Percentiles rank a stretch among this genome's conserved stretches.
Conservation (phyloP, 2,797 vertebrate genomes). For the Micrastur ruficollis region DNA sequence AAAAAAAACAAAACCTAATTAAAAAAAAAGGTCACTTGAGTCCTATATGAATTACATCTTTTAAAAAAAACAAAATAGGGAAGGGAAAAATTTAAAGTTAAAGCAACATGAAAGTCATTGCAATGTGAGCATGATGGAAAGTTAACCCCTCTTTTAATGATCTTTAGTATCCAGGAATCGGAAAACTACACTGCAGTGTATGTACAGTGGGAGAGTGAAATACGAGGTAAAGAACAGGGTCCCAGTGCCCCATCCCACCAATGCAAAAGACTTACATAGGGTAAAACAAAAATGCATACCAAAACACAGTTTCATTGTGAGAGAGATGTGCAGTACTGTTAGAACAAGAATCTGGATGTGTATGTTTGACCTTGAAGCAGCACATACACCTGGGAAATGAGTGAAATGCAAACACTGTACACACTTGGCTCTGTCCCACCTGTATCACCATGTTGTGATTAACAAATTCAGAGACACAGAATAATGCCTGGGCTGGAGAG, state of each 20-base stretch:
- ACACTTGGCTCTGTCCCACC: neutral
- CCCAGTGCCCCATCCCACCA: neutral
- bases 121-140: neutral
- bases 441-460: neutral
- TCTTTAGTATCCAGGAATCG: neutral
- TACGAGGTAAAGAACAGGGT: neutral
- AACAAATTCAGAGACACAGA: neutral
- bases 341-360: neutral
- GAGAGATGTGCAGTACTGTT: neutral
- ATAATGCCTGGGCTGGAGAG: neutral
- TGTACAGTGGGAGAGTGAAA: neutral
- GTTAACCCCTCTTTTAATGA: neutral
- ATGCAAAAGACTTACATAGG: neutral
- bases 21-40: neutral
- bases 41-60: neutral
- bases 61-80: constrained; percentile 1
- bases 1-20: neutral
- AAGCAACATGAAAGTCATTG: neutral
- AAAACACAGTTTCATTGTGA: neutral
- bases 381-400: fast-evolving
- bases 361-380: neutral
- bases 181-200: neutral
- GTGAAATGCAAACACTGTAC: neutral
- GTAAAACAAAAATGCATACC: neutral
- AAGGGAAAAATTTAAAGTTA: constrained; percentile 1